phyloP scores from a whole-genome alignment of 2,113 vertebrate genomes.

The Galemys pyrenaicus region DNA sequence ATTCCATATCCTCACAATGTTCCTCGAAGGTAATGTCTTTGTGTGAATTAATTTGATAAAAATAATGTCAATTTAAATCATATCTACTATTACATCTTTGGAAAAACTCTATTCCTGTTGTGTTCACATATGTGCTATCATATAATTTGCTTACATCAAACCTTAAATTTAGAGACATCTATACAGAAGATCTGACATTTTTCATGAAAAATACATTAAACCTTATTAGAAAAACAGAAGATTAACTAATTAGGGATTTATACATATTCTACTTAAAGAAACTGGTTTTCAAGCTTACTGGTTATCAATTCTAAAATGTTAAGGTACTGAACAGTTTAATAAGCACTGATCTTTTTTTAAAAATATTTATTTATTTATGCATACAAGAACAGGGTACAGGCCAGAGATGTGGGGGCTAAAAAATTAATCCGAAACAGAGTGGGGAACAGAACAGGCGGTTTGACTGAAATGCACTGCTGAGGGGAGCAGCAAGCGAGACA shows the following conservation, averaged over 20 bases:
- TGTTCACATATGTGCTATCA: background rate
- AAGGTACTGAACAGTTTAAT: background rate
- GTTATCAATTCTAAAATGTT: constrained; percentile 17
- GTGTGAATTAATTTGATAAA: constrained; percentile 56
- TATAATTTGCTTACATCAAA: constrained; percentile 27
- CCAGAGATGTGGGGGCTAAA: too few species aligned
- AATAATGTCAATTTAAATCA: background rate
- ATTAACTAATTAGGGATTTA: constrained; percentile 16
- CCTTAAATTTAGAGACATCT: constrained; percentile 13
- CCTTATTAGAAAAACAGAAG: constrained; percentile 27
- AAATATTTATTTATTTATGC: too few species aligned
- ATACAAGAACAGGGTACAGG: too few species aligned
- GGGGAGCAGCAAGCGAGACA: too few species aligned
- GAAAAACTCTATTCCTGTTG: background rate
- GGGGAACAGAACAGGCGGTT: too few species aligned
- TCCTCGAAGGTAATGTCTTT: constrained; percentile 90
- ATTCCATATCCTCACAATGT: constrained; percentile 94
- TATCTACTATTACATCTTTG: constrained; percentile 14
- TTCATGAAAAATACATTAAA: constrained; percentile 40
- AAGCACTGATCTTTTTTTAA: background rate
- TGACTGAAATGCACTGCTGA: too few species aligned
- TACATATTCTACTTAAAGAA: constrained; percentile 5
- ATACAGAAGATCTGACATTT: constrained; percentile 12
- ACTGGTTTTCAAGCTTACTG: constrained; percentile 21
- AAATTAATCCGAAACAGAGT: too few species aligned